These are phyloP conservation scores for Drosophila rubida DNA, from an alignment of 2,888 invertebrate species.

Conservation along the genomic window DNA sequence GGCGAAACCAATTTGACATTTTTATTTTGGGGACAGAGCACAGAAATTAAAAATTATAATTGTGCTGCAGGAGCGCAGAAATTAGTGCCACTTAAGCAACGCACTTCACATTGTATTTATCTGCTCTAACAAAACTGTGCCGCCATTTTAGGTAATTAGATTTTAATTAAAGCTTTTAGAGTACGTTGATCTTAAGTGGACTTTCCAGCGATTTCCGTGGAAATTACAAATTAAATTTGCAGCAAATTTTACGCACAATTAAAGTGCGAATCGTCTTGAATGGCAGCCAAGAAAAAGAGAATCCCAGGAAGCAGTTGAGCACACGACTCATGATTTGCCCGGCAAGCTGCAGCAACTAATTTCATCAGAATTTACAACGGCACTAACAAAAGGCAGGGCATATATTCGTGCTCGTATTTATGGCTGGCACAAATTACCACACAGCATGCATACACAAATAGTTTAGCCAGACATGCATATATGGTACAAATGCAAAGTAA, in stretches of 20 bases:
- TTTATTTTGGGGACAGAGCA: conserved; percentile 45
- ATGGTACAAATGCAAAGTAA: conserved; percentile 55
- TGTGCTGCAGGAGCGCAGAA: conserved; percentile 39
- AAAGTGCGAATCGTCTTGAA: too few species aligned
- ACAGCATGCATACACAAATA: conserved; percentile 16
- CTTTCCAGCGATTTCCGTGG: conserved; percentile 4
- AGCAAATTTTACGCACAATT: neutral
- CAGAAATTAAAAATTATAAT: conserved; percentile 66
- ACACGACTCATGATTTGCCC: conserved; percentile 17
- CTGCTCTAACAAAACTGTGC: conserved; percentile 27
- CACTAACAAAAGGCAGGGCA: conserved; percentile 27
- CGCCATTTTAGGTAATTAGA: conserved; percentile 42
- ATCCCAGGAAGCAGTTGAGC: too few species aligned
- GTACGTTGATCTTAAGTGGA: neutral
- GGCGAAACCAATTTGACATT: conserved; percentile 50
- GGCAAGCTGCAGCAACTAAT: conserved; percentile 42
- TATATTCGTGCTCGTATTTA: conserved; percentile 29
- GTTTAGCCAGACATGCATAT: neutral
- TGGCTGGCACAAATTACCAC: conserved; percentile 39
- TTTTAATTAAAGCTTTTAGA: conserved; percentile 40
- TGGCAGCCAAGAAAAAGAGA: too few species aligned
- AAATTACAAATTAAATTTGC: neutral
- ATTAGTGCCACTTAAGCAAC: conserved; percentile 64
- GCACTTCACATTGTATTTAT: conserved; percentile 68
- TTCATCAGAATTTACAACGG: conserved; percentile 48